Base-by-base conservation (phyloP, 2,888 invertebrate genomes). In the Apeira syringaria region DNA sequence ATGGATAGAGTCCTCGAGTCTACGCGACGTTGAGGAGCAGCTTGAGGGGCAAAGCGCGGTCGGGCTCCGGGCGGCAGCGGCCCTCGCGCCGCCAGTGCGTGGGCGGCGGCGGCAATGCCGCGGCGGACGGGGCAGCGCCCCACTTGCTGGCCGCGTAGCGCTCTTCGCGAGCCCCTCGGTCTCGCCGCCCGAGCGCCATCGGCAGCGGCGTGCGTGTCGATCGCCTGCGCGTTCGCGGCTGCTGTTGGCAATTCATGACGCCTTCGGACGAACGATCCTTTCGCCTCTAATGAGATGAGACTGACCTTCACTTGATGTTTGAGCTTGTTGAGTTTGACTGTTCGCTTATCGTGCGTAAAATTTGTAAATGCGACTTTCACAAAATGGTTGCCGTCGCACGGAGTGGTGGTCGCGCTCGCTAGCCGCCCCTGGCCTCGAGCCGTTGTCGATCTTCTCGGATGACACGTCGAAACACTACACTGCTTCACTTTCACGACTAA, bases 121-220 rank as follows among this genome's bases (percentile, higher is more conserved):
- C 92, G 28, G 96, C 95, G 43, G 94, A 92, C 34, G 96, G 96
- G 39, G 96, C 94, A 60, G 95, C 95, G 68, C 94, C 95, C 90
- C 95, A 96, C 80, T 95, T 96, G 74, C 95, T 94, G 70, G 93
- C 95, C 54, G 96, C 96, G 76, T 81, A 85, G 53, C 86, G 82
- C 63, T 84, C 85, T 39, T 74, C 74, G 26, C 82, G 72, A 42
- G 74, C 64, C 50, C 43, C 66, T 50, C 49, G 50, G 27, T 45
- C 44, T 32, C 59, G 58, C 8, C 51, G 39, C 30, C 64, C 48
- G 40, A 62, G 46, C 35, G 56, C 61, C 20, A 20, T 20, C 6
- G 79, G 69, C 53, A 69, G 54, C 24, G 68, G 68, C 39, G 62
- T 66, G 13, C 79, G 68, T n/a, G 60, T 57, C 37, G 47, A 57